Evolutionary conservation across 1,140 invertebrate species (phyloP).

Genomic region (Carcinoscorpius rotundicauda): DNA sequence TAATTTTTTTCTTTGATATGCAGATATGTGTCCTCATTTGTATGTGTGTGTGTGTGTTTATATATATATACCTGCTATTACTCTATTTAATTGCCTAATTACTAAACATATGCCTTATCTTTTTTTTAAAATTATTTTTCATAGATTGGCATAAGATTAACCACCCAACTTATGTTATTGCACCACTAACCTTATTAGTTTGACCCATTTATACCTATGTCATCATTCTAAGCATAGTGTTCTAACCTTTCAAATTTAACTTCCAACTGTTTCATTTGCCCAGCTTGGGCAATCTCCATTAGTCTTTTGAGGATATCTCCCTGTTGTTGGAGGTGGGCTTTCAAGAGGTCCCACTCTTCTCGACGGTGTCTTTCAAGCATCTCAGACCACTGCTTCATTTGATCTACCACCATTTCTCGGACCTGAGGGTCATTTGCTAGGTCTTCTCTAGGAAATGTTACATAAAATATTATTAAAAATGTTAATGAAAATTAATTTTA

Average conservation of each 20-base stretch:
- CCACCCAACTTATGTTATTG: no score
- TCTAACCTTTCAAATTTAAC: constrained; percentile 69
- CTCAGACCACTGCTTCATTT: constrained; percentile 88
- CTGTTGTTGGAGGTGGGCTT: constrained; percentile 70
- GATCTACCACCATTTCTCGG: constrained; percentile 67
- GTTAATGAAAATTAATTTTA: neutral
- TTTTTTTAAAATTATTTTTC: no score
- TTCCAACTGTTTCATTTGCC: constrained; percentile 82
- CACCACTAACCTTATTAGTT: no score
- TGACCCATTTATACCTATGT: neutral
- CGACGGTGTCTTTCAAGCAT: constrained; percentile 75
- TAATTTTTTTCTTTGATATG: no score
- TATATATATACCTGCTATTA: no score
- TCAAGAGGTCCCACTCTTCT: constrained; percentile 76
- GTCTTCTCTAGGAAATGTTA: constrained; percentile 55
- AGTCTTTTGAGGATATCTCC: constrained; percentile 71
- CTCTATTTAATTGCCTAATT: no score
- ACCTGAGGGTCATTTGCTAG: constrained; percentile 62
- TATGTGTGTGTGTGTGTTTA: no score
- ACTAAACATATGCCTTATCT: no score
- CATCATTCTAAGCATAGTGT: constrained; percentile 2
- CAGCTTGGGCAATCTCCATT: constrained; percentile 66
- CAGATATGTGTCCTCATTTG: no score
- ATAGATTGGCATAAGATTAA: no score
- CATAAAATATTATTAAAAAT: neutral